These are phyloP conservation scores for Lathamus discolor DNA, from an alignment of 2,113 vertebrate genomes.

Conservation along the genomic window DNA sequence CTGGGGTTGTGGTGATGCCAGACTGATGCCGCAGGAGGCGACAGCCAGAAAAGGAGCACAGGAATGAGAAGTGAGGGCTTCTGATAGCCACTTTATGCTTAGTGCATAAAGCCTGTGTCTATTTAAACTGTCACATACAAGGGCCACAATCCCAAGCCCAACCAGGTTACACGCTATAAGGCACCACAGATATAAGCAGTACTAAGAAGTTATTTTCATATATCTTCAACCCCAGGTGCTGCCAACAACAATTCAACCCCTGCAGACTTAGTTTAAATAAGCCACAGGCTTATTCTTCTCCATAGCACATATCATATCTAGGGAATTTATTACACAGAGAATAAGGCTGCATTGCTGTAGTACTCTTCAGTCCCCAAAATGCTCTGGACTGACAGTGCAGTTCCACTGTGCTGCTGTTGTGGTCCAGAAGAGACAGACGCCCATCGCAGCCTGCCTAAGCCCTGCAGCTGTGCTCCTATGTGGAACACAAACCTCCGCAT, in stretches of 20 bases:
- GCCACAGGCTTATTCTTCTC: not conserved
- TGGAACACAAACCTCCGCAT: not conserved
- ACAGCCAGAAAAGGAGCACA: not conserved
- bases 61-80: not conserved
- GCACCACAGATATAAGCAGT: not conserved
- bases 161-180: not conserved
- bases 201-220: not conserved
- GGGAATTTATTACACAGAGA: not conserved
- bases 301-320: not conserved
- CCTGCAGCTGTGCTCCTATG: accelerated
- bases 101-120: accelerated
- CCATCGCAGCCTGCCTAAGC: not conserved
- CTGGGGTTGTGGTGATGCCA: not conserved
- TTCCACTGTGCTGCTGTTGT: not conserved
- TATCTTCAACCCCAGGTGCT: not conserved
- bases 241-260: not conserved
- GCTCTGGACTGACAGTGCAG: not conserved
- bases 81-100: not conserved
- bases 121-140: not conserved
- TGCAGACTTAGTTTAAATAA: not conserved
- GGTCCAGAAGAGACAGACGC: not conserved
- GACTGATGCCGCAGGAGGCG: not conserved
- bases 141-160: not conserved
- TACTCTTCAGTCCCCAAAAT: not conserved
- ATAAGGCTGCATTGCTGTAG: not conserved